phyloP scores from a whole-genome alignment of 2,888 invertebrate genomes.

The Papilio protenor region DNA sequence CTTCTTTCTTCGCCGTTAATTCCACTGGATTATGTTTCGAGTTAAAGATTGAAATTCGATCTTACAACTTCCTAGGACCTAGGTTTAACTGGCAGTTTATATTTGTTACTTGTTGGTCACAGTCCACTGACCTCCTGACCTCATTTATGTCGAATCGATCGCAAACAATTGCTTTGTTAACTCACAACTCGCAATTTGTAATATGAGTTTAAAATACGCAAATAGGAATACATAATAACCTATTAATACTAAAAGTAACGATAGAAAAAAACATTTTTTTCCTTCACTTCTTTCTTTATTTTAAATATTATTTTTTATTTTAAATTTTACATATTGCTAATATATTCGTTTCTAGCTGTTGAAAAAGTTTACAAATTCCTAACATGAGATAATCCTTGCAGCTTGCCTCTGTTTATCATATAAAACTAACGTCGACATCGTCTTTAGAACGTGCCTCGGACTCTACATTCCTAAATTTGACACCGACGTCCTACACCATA shows the following conservation, averaged over 20 bases:
- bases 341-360: too few species aligned
- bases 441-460: too few species aligned
- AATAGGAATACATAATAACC: background rate
- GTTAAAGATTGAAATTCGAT: background rate
- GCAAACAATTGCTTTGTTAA: conserved; percentile 44
- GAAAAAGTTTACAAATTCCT: too few species aligned
- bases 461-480: too few species aligned
- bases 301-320: too few species aligned
- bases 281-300: too few species aligned
- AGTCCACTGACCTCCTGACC: conserved; percentile 65
- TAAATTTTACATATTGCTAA: too few species aligned
- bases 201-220: background rate
- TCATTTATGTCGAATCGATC: conserved; percentile 67
- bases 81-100: conserved; percentile 34
- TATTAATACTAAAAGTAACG: background rate
- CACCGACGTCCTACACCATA: too few species aligned
- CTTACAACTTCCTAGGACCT: conserved; percentile 10
- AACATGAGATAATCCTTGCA: too few species aligned
- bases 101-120: conserved; percentile 47
- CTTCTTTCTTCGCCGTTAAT: conserved; percentile 14
- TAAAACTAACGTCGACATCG: too few species aligned
- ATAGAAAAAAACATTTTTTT: too few species aligned
- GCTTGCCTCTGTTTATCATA: too few species aligned
- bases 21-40: background rate
- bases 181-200: conserved; percentile 45